These are phyloP conservation scores for Carpatolechia fugitivella DNA, from an alignment of 2,888 invertebrate genomes.

Conservation along the genomic window DNA sequence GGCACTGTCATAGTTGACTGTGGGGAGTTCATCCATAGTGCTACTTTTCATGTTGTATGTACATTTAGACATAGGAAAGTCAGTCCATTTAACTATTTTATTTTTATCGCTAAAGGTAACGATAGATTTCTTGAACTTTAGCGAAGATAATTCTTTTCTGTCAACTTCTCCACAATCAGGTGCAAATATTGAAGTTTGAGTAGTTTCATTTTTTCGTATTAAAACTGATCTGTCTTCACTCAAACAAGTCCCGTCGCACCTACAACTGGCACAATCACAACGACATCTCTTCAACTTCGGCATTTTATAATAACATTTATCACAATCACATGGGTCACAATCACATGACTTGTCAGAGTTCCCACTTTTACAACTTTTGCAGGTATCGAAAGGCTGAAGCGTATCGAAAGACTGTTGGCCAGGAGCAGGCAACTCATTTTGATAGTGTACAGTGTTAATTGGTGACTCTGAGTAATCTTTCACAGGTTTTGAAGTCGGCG, in stretches of 20 bases:
- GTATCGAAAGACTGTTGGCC: neutral
- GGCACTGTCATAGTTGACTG: slow-evolving; percentile 31
- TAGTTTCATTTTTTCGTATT: slow-evolving; percentile 9
- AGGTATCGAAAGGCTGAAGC: no score
- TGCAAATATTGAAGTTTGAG: slow-evolving; percentile 10
- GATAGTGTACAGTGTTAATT: neutral
- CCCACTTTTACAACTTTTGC: neutral
- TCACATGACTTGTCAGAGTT: neutral
- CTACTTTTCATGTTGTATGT: neutral
- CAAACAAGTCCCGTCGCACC: neutral
- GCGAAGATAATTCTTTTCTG: neutral
- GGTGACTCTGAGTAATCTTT: neutral
- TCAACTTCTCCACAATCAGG: neutral
- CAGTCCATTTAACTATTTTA: neutral
- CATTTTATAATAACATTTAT: neutral
- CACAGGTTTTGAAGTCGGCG: neutral
- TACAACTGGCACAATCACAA: slow-evolving; percentile 11
- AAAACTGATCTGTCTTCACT: slow-evolving; percentile 7
- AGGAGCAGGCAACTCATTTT: neutral
- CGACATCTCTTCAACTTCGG: slow-evolving; percentile 2
- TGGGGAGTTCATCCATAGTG: neutral
- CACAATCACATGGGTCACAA: slow-evolving; percentile 7
- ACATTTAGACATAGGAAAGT: neutral
- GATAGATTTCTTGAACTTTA: neutral
- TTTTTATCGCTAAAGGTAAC: neutral